Evolutionary conservation across 2,113 vertebrate species (phyloP), one percentile per base, ranked within the genome.

Genomic region (Gallinago undulata): DNA sequence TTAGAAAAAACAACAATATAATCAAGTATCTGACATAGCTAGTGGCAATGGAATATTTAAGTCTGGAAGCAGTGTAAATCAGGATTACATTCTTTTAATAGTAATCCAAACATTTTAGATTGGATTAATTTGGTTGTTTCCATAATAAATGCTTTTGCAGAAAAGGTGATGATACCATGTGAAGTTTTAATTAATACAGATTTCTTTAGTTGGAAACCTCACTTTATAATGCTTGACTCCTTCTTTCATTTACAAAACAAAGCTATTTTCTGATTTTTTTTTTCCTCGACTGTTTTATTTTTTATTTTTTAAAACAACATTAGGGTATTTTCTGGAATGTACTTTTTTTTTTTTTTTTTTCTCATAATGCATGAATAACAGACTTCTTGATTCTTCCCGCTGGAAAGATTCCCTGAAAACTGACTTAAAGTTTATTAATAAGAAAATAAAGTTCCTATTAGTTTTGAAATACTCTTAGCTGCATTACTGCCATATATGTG

Each of bases 1-100:
- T 75, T 74, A 95, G 95, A 95, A 90, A 97, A 91, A 47, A 10
- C 23, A 81, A 15, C 73, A 90, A 15, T 78, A 53, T 78, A 76
- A 43, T 93, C 94, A 69, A 76, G 13, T 75, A 51, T 24, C 30
- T 90, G 72, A 39, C 45, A 39, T 24, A 84, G 69, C 23, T 21
- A 73, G 18, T 47, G 0, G 2, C 1, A 5, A 35, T 25, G n/a
- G 33, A 84, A 30, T 63, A 51, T 50, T 69, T 78, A 78, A 84
- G 27, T 57, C 45, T 75, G 22, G 21, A 64, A 69, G 24, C 18
- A 68, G 23, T 24, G 18, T 68, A 48, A 60, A 9, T 83, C 56
- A 75, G 37, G 39, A 81, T 41, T 75, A 53, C 8, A 11, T 48
- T 90, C 67, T 76, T 43, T 73, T 60, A 64, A 84, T 31, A 87